Percentiles rank a stretch among this genome's conserved stretches.
Conservation (phyloP, 2,888 invertebrate species). For the Mesoligia furuncula region DNA sequence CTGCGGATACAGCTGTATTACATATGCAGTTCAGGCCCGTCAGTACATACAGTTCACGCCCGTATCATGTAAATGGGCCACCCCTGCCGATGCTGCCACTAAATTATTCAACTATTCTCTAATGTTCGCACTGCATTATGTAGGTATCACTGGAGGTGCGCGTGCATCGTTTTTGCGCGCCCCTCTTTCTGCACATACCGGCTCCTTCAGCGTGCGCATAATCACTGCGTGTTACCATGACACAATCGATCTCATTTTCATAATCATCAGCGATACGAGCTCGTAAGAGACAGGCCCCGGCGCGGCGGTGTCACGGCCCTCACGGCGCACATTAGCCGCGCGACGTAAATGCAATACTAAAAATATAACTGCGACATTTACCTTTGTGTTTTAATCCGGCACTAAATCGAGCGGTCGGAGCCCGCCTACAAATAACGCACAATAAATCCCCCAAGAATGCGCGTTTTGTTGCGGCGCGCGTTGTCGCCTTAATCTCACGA, state of each 20-base stretch:
- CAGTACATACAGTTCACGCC: conserved; percentile 9
- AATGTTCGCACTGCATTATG: conserved; percentile 61
- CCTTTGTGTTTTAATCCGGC: conserved; percentile 79
- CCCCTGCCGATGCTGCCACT: conserved; percentile 25
- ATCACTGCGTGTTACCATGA: conserved; percentile 44
- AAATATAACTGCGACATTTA: conserved; percentile 81
- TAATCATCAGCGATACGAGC: conserved; percentile 24
- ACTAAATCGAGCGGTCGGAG: conserved; percentile 73
- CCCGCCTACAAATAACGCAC: conserved; percentile 73
- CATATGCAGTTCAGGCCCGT: too few relatives aligned
- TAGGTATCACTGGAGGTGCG: conserved; percentile 44
- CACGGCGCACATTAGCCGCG: conserved; percentile 70
- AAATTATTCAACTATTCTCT: conserved; percentile 51
- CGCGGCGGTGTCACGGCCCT: conserved; percentile 64
- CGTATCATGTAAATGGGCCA: conserved; percentile 41
- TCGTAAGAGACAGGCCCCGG: not conserved
- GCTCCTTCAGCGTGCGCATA: conserved; percentile 33
- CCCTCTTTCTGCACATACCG: conserved; percentile 27
- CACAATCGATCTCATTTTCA: conserved; percentile 47
- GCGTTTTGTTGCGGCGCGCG: conserved; percentile 69
- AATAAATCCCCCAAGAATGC: conserved; percentile 81
- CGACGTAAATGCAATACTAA: conserved; percentile 72
- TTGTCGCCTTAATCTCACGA: conserved; percentile 72
- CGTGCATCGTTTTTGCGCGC: conserved; percentile 34
- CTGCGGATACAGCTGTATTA: not conserved